Evolutionary conservation across 2,888 invertebrate species (phyloP), one percentile per base, ranked within the genome.

Genomic region (Erebia aethiops): DNA sequence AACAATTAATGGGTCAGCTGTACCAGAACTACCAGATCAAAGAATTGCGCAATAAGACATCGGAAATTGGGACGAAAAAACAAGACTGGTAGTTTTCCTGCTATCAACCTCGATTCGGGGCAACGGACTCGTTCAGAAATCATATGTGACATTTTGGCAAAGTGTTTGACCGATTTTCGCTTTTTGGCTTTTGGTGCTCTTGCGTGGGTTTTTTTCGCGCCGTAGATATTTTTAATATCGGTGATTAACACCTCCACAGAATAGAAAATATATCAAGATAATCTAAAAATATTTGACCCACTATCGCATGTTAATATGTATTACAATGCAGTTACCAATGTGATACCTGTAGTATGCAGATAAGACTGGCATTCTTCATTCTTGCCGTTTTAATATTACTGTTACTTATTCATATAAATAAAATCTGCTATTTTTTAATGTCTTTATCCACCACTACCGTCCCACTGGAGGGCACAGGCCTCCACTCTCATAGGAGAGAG

Each of bases 101-200:
- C 71, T 73, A 66, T 67, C 72, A 74, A 73, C 72, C 68, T 69
- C 72, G 69, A 76, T 74, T 75, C 58, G 69, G 77, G 57, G 52
- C 75, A 56, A 52, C 60, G 70, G 69, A 73, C 74, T 71, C 62
- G 51, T 52, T 54, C 41, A n/a, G 18, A 57, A 64, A 69, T 61
- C 54, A 49, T 18, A 56, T 49, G 46, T 68, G 67, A 72, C 70
- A 66, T 60, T 70, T 72, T 54, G 21, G 63, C 63, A 70, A 71
- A 69, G 54, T 70, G 67, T 75, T 64, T 71, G 69, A 71, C 67
- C 67, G 71, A 67, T 60, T 68, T 72, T 63, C 71, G 52, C 26
- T 51, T 62, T 62, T 46, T 21, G 16, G 16, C 10, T 14, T 60
- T 21, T 51, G 51, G n/a, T 13, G n/a, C 13, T n/a, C n/a, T 51